Evolutionary conservation across 2,888 invertebrate genomes (phyloP).

Genomic region (Bellardia pandia): DNA sequence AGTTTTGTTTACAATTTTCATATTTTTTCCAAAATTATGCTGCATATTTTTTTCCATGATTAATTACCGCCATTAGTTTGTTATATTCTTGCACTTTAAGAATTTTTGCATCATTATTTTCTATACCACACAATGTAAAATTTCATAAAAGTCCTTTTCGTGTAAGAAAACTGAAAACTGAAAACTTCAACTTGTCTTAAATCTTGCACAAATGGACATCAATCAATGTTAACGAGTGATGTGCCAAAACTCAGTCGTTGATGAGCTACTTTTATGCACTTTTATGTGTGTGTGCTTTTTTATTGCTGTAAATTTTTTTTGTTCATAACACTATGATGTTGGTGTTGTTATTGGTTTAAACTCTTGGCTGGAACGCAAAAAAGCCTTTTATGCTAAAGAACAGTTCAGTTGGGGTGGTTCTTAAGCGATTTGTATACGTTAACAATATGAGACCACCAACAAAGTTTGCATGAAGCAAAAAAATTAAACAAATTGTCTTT

Average conservation of each 20-base stretch:
- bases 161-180: conserved; percentile 5
- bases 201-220: conserved; percentile 62
- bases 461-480: conserved; percentile 33
- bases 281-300: conserved; percentile 39
- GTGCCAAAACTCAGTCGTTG: conserved; percentile 72
- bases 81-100: conserved; percentile 65
- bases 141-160: conserved; percentile 43
- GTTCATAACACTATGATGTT: neutral
- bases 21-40: conserved; percentile 6
- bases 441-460: conserved; percentile 68
- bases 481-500: conserved; percentile 41
- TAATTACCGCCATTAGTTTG: conserved; percentile 68
- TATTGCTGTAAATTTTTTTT: neutral
- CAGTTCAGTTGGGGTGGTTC: conserved; percentile 63
- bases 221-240: conserved; percentile 72
- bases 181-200: conserved; percentile 35
- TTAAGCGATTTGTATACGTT: conserved; percentile 68
- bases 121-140: conserved; percentile 43
- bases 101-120: conserved; percentile 5
- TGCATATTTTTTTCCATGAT: conserved; percentile 49
- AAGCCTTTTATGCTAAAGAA: conserved; percentile 6
- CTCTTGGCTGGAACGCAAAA: neutral
- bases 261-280: conserved; percentile 74
- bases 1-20: neutral
- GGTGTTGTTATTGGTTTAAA: conserved; percentile 44